Base-by-base conservation (phyloP, 2,888 invertebrate species). In the Eueremaeus valkanovi region DNA sequence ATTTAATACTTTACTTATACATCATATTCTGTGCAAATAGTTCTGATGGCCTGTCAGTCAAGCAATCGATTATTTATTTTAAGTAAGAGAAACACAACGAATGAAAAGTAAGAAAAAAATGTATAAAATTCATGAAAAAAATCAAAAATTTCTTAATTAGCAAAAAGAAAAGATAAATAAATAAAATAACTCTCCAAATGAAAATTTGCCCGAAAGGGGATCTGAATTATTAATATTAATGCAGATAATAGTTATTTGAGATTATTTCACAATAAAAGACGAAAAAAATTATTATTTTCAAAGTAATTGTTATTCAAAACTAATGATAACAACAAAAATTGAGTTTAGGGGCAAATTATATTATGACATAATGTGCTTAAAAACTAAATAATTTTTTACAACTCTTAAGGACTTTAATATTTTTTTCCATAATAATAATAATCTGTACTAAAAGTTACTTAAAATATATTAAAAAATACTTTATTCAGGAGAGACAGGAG, bases 21-120 rank as follows among this genome's bases (percentile, higher is more conserved):
- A n/a, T n/a, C n/a, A n/a, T n/a, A n/a, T 55, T n/a, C 27, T 55
- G 27, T 27, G 11, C 55, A 55, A 55, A 55, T 55, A 55, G 55
- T 51, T 51, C 51, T n/a, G 21, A 21, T 21, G 21, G 51, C 11
- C 51, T 51, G 51, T 51, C 51, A 51, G 51, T 51, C 51, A 51
- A 51, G 51, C 51, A 8, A 51, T 51, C 51, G 51, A n/a, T 51
- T 51, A 51, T 51, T 51, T 51, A 51, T 51, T 45, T 45, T 8
- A 45, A 45, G 42, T 45, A 45, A 40, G n/a, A 51, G 21, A 51
- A 8, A 3, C 18, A 51, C 3, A 51, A 51, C 3, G 18, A 45
- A 45, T 45, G 18, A 21, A 51, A 51, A 5, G 18, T 51, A 8
- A n/a, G 16, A 8, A 51, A 51, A n/a, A 51, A 51, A 51, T 51